Conservation (phyloP, 2,888 invertebrate species). For the Leucoptera coffeella region DNA sequence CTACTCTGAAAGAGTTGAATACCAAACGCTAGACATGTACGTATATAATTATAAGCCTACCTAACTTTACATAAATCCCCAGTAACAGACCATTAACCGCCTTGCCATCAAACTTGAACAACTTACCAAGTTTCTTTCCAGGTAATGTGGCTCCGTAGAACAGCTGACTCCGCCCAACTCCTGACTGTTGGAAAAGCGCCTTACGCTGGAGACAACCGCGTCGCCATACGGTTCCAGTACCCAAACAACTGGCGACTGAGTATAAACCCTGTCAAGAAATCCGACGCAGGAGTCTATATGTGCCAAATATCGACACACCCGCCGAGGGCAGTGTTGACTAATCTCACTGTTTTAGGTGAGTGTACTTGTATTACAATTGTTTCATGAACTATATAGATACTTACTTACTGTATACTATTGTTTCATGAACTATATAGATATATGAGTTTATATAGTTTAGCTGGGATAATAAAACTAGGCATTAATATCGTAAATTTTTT, state of each 20-base stretch:
- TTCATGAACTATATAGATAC: background rate
- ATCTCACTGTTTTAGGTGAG: constrained; percentile 70
- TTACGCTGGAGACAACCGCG: constrained; percentile 58
- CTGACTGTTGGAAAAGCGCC: constrained; percentile 60
- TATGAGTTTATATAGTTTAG: too few relatives aligned
- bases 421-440: too few relatives aligned
- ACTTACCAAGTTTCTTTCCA: constrained; percentile 14
- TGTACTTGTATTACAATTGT: constrained; percentile 10
- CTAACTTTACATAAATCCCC: too few relatives aligned
- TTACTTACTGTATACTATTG: too few relatives aligned
- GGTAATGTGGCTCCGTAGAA: constrained; percentile 66
- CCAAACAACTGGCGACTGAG: constrained; percentile 65
- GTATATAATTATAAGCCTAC: too few relatives aligned
- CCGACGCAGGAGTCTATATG: constrained; percentile 70
- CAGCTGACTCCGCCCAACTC: constrained; percentile 57
- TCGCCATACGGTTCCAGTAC: constrained; percentile 62
- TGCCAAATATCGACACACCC: constrained; percentile 80
- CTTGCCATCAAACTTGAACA: too few relatives aligned
- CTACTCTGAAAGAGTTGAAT: too few relatives aligned
- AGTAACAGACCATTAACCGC: too few relatives aligned
- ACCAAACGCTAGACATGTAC: too few relatives aligned
- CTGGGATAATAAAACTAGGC: too few relatives aligned
- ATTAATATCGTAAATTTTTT: too few relatives aligned
- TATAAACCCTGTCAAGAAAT: constrained; percentile 64
- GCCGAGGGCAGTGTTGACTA: constrained; percentile 67